These are phyloP conservation scores for Illadopsis cleaveri DNA, from an alignment of 2,113 vertebrate species.

Conservation along the genomic window DNA sequence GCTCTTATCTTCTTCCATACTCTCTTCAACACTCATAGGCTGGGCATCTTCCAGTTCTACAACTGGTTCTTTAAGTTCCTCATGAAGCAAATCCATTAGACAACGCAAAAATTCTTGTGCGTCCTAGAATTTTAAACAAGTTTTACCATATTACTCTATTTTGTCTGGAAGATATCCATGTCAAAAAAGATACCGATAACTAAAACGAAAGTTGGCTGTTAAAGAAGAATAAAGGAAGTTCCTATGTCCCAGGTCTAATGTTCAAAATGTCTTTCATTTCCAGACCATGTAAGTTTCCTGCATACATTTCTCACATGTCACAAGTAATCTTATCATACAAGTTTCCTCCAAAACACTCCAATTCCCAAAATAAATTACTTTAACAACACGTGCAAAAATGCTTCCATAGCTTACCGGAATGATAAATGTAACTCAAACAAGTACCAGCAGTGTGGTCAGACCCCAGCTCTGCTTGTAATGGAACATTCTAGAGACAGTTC, in stretches of 20 bases:
- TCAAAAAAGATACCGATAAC: neutral
- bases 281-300: neutral
- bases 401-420: neutral
- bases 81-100: conserved; percentile 97
- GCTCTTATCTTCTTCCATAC: conserved; percentile 85
- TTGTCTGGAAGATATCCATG: neutral
- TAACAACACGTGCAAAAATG: neutral
- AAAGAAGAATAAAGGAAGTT: neutral
- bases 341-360: neutral
- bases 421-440: neutral
- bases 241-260: neutral
- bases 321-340: neutral
- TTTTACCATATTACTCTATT: neutral
- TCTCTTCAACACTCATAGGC: conserved; percentile 73
- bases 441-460: neutral
- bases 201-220: neutral
- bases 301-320: neutral
- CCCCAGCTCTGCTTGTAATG: neutral
- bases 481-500: neutral
- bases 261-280: neutral
- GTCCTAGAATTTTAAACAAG: conserved; percentile 79
- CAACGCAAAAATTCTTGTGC: conserved; percentile 98
- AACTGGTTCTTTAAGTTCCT: conserved; percentile 91
- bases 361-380: neutral
- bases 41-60: conserved; percentile 82